Evolutionary conservation across 2,797 vertebrate species (phyloP).

Genomic region (Echiichthys vipera): DNA sequence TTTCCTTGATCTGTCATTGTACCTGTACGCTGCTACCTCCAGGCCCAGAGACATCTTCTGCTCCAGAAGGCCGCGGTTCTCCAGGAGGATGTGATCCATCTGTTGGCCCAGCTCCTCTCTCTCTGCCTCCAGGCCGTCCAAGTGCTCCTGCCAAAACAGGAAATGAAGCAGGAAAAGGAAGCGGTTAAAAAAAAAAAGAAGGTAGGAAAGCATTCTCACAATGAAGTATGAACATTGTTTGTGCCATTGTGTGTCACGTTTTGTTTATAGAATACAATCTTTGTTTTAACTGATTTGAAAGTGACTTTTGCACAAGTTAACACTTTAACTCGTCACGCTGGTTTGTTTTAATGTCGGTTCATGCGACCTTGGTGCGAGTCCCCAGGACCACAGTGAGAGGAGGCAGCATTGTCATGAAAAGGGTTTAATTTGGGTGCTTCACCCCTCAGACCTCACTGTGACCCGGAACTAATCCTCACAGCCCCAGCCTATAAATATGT

Average conservation of each 20-base stretch:
- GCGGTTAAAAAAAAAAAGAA: slow-evolving; percentile 32
- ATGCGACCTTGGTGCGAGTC: too few relatives aligned
- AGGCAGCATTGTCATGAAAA: not conserved
- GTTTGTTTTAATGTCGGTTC: not conserved
- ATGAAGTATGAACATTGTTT: not conserved
- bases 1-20: slow-evolving; percentile 2
- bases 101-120: slow-evolving; percentile 84
- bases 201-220: not conserved
- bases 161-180: slow-evolving; percentile 56
- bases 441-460: slow-evolving; percentile 31
- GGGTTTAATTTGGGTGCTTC: not conserved
- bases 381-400: not conserved
- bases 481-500: slow-evolving; percentile 11
- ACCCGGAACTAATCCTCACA: slow-evolving; percentile 52
- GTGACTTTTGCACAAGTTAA: not conserved
- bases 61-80: slow-evolving; percentile 88
- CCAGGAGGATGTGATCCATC: slow-evolving; percentile 85
- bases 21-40: slow-evolving; percentile 96
- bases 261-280: not conserved
- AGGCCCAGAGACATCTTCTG: slow-evolving; percentile 92
- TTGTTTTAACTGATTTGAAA: not conserved
- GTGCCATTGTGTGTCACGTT: not conserved
- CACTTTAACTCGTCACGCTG: not conserved
- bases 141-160: slow-evolving; percentile 83
- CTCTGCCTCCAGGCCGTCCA: slow-evolving; percentile 88